Conservation (phyloP, 2,888 invertebrate species). For the Linnaemya tessellans region DNA sequence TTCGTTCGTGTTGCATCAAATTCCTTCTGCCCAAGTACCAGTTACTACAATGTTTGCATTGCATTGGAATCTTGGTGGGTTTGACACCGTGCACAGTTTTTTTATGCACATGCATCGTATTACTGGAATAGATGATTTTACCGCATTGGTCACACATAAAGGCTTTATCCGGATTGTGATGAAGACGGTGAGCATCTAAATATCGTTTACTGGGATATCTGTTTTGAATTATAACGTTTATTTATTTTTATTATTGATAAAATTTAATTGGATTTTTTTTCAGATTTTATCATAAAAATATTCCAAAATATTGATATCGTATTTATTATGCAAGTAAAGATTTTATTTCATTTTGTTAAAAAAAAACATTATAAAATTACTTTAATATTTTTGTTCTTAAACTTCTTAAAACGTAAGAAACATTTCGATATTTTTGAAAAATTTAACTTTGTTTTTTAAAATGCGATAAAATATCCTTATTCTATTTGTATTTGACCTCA, state of each 20-base stretch:
- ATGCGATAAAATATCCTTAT: too few relatives aligned
- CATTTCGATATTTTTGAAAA: background rate
- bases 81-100: conserved; percentile 53
- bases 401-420: too few relatives aligned
- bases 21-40: conserved; percentile 47
- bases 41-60: conserved; percentile 56
- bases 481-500: too few relatives aligned
- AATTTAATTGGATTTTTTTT: background rate
- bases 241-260: background rate
- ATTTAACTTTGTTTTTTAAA: background rate
- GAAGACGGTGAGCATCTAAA: conserved; percentile 48
- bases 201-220: conserved; percentile 49
- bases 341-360: too few relatives aligned
- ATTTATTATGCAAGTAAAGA: too few relatives aligned
- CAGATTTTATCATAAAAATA: conserved; percentile 1
- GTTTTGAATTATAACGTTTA: conserved; percentile 10
- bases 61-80: conserved; percentile 24
- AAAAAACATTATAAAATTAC: too few relatives aligned
- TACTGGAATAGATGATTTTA: conserved; percentile 33
- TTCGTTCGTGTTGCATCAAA: conserved; percentile 51
- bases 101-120: conserved; percentile 46
- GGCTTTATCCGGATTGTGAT: conserved; percentile 60
- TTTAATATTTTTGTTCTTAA: too few relatives aligned
- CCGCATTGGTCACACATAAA: conserved; percentile 62
- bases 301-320: background rate